Conservation (phyloP, 1,140 invertebrate genomes). For the Drosophila mauritiana region DNA sequence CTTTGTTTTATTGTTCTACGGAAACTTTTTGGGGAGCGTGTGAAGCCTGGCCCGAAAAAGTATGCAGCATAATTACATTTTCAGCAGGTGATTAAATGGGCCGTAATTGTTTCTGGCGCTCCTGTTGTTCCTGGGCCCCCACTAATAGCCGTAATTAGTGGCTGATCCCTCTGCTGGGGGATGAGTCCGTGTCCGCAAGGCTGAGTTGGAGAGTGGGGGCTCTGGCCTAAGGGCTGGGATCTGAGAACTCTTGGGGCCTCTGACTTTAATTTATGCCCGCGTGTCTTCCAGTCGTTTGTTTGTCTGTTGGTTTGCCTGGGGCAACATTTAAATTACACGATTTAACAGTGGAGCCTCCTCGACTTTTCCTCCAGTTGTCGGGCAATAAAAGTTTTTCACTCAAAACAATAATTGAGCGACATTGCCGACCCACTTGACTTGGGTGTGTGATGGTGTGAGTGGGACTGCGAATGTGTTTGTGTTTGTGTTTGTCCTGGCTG, state of each 20-base stretch:
- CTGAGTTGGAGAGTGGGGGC: background rate
- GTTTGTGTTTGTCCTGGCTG: constrained; percentile 29
- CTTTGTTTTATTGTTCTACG: constrained; percentile 2
- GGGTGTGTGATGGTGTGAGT: constrained; percentile 21
- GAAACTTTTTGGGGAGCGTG: constrained; percentile 9
- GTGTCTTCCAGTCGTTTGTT: constrained; percentile 66
- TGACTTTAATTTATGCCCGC: constrained; percentile 70
- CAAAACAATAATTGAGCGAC: constrained; percentile 79
- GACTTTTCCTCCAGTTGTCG: constrained; percentile 31
- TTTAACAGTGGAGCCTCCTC: background rate
- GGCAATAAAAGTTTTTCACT: constrained; percentile 82
- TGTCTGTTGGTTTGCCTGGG: constrained; percentile 19
- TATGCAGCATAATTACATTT: constrained; percentile 83
- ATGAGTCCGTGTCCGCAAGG: constrained; percentile 9
- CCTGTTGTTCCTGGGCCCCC: constrained; percentile 34
- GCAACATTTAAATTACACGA: constrained; percentile 76
- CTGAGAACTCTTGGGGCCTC: background rate
- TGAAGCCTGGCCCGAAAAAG: constrained; percentile 47
- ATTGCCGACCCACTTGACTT: constrained; percentile 62
- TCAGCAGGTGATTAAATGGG: constrained; percentile 84
- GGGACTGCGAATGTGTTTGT: constrained; percentile 25
- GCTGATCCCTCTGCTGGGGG: constrained; percentile 34
- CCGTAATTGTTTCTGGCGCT: constrained; percentile 80
- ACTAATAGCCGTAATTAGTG: constrained; percentile 79
- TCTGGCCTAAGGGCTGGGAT: background rate